Base-by-base conservation (phyloP, 2,888 invertebrate genomes). In the Allolobophora icterica region DNA sequence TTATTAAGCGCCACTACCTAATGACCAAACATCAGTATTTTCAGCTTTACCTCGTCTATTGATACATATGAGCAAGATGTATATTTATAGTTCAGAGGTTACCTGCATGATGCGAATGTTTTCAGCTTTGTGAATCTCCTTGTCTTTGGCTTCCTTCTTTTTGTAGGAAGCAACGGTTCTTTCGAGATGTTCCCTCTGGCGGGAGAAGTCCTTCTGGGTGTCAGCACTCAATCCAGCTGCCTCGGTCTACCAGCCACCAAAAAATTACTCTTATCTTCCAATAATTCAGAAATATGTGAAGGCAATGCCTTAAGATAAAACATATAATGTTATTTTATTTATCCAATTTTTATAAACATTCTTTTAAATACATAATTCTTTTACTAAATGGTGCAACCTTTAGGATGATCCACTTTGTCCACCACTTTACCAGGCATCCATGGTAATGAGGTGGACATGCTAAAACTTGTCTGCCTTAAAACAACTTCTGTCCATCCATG, bases 141-240 rank as follows among this genome's bases (percentile, higher is more conserved):
- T 94, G 93, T 96, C 96, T 93, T 96, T 96, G 71, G 94, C 94
- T 84, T 96, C 93, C 92, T 96, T 96, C 93, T 95, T 95, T 91
- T 96, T 96, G 33, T 96, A 94, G 0, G 96, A 96, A 17, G 96
- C 95, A 0, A 97, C 96, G 0, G 97, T 96, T 90, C 96, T 95
- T 94, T 98, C 98, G 52, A 98, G 96, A 94, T 98, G 97, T 92
- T 97, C 97, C 83, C 98, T 96, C 94, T 98, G 98, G 0, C 97
- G 96, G 93, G 94, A 94, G 93, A 95, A 95, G 92, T 97, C 95
- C 91, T 95, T 95, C 93, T 95, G 95, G 38, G 95, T 95, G 91
- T 95, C 95, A 71, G 95, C 95, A 93, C 95, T 95, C 33, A 95
- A 95, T 92, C 94, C 95, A 21, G 95, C 95, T 52, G 95, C 94